Base-by-base conservation (phyloP, 1,140 invertebrate genomes). In the Drosophila orena region DNA sequence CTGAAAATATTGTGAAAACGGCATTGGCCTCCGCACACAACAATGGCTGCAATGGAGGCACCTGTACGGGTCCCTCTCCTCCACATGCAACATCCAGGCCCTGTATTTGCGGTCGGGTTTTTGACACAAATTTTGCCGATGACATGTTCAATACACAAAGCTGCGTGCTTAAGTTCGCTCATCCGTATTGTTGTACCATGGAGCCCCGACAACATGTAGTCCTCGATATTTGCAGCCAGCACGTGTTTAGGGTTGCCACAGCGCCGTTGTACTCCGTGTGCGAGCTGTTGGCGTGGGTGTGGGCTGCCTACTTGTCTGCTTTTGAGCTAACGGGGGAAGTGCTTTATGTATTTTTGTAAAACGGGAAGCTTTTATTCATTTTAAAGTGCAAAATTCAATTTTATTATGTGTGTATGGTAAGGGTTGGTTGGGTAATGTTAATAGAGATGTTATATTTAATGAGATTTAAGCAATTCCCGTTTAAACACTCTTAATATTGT, bases 61-160 rank as follows among this genome's bases (percentile, higher is more conserved):
- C 46, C 27, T 47, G 30, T 43, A 34, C 37, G 17, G 35, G 22
- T 6, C 0, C 35, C 27, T 15, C 20, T 44, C 14, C 7, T 11
- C 11, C 11, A 22, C 3, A 0, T 3, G 7, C 8, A 15, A 44
- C 37, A 30, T 44, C 11, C 42, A 47, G 20, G 59, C 27, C 37
- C 46, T 66, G 79, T 62, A 79, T 79, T 79, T 86, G 75, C 65
- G 55, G 83, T 73, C 68, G 58, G 66, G 62, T 79, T 79, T 86
- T 86, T 88, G 84, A 83, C 83, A 88, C 83, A 86, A 83, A 89
- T 88, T 85, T 77, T 77, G 59, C 59, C 79, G 84, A 86, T 86
- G 83, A 86, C 83, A 86, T 89, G 83, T 86, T 86, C 83, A 86
- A 86, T 86, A 86, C 83, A 86, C 83, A 88, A 83, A 86, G 74